These are phyloP conservation scores for Callipepla californica DNA, from an alignment of 2,113 vertebrate species.

Conservation along the genomic window DNA sequence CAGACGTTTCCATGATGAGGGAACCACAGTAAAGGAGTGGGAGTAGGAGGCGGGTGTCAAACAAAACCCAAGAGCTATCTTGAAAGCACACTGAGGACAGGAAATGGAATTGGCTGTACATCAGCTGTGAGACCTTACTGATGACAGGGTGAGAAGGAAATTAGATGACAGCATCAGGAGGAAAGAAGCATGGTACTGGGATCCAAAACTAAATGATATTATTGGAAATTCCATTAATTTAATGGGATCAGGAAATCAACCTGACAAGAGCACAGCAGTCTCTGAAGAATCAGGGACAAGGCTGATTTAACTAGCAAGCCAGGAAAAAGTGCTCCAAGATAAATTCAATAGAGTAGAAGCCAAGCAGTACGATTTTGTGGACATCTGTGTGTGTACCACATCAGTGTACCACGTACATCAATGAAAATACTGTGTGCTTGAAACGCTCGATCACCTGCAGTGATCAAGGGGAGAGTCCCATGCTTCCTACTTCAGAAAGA, in stretches of 20 bases:
- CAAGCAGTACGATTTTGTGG: not conserved
- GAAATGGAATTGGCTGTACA: not conserved
- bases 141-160: not conserved
- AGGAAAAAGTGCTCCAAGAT: not conserved
- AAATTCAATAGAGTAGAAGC: not conserved
- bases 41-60: not conserved
- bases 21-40: not conserved
- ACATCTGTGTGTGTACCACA: not conserved
- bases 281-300: not conserved
- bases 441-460: not conserved
- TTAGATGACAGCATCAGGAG: not conserved
- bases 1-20: not conserved
- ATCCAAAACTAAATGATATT: not conserved
- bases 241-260: not conserved
- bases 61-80: not conserved
- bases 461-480: not conserved
- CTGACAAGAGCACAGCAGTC: not conserved
- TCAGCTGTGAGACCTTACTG: accelerated
- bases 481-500: not conserved
- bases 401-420: not conserved
- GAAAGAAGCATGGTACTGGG: not conserved
- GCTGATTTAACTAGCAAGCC: not conserved
- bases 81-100: not conserved
- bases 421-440: not conserved
- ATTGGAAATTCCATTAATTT: not conserved